Evolutionary conservation across 2,113 vertebrate species (phyloP).

Genomic region (Tachuris rubrigastra): DNA sequence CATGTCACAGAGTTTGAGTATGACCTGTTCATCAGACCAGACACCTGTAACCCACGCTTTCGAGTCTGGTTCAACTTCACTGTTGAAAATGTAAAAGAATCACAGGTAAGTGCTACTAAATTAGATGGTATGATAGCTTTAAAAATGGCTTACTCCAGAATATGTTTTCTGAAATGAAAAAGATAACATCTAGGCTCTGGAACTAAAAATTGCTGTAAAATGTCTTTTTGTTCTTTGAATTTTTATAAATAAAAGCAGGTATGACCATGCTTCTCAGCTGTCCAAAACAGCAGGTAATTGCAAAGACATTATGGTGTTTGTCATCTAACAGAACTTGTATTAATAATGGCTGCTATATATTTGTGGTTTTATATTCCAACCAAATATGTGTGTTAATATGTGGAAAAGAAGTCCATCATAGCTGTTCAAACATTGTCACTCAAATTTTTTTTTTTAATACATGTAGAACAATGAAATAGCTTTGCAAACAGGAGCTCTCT

Average conservation of each 20-base stretch:
- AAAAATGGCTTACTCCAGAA: not conserved
- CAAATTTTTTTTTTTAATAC: not conserved
- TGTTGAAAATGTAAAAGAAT: slow-evolving; percentile 93
- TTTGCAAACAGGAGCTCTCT: not conserved
- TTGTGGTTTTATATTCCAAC: not conserved
- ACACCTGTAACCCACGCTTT: slow-evolving; percentile 97
- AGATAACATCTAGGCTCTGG: not conserved
- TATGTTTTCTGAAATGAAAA: not conserved
- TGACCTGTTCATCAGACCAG: slow-evolving; percentile 95
- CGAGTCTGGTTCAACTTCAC: slow-evolving; percentile 99
- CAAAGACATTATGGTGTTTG: not conserved
- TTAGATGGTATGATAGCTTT: not conserved
- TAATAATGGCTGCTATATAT: not conserved
- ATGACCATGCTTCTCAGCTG: not conserved
- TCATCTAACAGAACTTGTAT: not conserved
- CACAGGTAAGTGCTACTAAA: slow-evolving; percentile 79
- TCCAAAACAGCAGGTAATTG: not conserved
- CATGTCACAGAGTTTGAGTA: slow-evolving; percentile 96
- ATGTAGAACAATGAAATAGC: not conserved
- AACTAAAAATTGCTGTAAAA: not conserved
- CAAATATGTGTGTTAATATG: not conserved
- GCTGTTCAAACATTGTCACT: not conserved
- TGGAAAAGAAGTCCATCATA: not conserved
- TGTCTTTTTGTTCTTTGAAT: not conserved
- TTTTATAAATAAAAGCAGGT: not conserved